A percentile compares a stretch with the other conserved stretches of the same genome.
phyloP scores from a whole-genome alignment of 2,888 invertebrate species.

The Ypsolopha sequella region DNA sequence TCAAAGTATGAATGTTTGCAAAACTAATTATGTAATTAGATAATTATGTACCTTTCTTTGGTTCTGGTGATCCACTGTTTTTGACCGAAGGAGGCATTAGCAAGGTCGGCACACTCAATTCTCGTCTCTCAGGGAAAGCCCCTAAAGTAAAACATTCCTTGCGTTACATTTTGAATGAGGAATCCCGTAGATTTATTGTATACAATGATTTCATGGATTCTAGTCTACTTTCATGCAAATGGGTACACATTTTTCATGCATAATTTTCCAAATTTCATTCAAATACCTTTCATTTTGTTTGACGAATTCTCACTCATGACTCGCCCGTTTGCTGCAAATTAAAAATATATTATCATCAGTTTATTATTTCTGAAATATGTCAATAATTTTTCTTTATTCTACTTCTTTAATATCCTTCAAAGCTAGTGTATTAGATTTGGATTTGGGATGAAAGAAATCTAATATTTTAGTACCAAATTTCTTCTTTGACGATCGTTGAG shows the following conservation, averaged over 20 bases:
- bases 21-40: too few relatives aligned
- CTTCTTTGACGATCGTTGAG: slow-evolving; percentile 21
- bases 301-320: slow-evolving; percentile 24
- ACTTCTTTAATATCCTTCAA: neutral
- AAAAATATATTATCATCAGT: slow-evolving; percentile 10
- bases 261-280: neutral
- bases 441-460: slow-evolving; percentile 17
- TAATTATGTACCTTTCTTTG: too few relatives aligned
- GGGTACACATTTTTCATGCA: neutral
- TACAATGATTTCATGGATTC: too few relatives aligned
- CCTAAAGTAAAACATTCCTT: too few relatives aligned
- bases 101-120: too few relatives aligned
- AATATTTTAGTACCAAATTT: slow-evolving; percentile 44
- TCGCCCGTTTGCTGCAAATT: slow-evolving; percentile 45
- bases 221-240: too few relatives aligned
- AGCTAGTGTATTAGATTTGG: slow-evolving; percentile 4
- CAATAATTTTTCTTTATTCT: neutral
- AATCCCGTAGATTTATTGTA: too few relatives aligned
- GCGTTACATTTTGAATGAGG: too few relatives aligned
- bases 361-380: neutral
- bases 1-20: too few relatives aligned
- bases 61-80: too few relatives aligned
- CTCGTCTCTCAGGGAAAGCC: too few relatives aligned
- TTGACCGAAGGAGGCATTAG: too few relatives aligned
- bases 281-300: slow-evolving; percentile 44